Percentiles rank a stretch among this genome's conserved stretches.
These are phyloP conservation scores for Sebastes vulpes DNA, from an alignment of 2,797 vertebrate species.

Conservation along the genomic window DNA sequence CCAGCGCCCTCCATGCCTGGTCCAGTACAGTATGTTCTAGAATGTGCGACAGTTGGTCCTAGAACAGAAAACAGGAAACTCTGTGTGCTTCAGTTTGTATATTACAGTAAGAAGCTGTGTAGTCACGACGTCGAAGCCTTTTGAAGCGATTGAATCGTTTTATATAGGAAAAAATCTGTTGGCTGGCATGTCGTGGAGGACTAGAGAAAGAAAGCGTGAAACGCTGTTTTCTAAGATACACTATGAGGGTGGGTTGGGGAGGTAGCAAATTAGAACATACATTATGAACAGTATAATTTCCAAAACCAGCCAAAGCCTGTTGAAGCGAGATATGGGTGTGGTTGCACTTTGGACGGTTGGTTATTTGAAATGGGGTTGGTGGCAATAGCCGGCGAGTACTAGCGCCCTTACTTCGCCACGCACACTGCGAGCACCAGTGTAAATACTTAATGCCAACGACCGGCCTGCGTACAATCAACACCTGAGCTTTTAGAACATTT, in stretches of 20 bases:
- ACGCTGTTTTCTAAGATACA: conserved; percentile 62
- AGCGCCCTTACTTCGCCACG: conserved; percentile 69
- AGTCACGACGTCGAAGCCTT: conserved; percentile 67
- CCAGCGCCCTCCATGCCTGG: conserved; percentile 71
- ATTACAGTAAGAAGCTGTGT: conserved; percentile 71
- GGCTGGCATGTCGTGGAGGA: conserved; percentile 60
- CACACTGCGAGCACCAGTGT: conserved; percentile 76
- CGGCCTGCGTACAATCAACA: conserved; percentile 82
- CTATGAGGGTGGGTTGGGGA: conserved; percentile 61
- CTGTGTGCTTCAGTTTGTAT: conserved; percentile 71
- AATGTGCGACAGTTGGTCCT: conserved; percentile 77
- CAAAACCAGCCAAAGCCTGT: conserved; percentile 82
- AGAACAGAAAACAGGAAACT: conserved; percentile 69
- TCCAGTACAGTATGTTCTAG: conserved; percentile 72
- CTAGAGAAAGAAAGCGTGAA: conserved; percentile 48
- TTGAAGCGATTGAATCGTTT: conserved; percentile 54
- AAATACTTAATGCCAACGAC: conserved; percentile 77
- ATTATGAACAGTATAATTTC: conserved; percentile 71
- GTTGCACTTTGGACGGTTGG: conserved; percentile 71
- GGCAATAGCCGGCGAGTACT: conserved; percentile 75
- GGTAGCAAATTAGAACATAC: conserved; percentile 75
- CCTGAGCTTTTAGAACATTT: conserved; percentile 80
- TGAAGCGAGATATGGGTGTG: conserved; percentile 67
- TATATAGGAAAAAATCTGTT: conserved; percentile 40
- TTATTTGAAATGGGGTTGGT: conserved; percentile 69